Evolutionary conservation across 2,113 vertebrate genomes (phyloP).

Genomic region (Forbesichthys papilliferus): DNA sequence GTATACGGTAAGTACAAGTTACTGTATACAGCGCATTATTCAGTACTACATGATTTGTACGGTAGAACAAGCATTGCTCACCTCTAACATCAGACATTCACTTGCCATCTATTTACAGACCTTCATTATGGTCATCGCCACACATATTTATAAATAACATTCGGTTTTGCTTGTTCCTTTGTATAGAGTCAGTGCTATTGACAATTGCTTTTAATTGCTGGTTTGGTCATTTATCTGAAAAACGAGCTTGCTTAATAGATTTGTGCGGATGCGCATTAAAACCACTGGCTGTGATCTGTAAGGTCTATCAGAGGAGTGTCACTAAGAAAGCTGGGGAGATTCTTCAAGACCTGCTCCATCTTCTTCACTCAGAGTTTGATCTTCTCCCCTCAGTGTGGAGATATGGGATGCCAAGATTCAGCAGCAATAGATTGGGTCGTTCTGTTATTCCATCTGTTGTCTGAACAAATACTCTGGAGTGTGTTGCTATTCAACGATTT

Average conservation of each 20-base stretch:
- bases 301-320: background rate
- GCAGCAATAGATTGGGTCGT: too few relatives aligned
- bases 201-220: background rate
- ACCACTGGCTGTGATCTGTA: background rate
- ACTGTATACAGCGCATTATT: slow-evolving; percentile 5
- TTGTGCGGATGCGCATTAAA: background rate
- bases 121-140: slow-evolving; percentile 7
- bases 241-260: background rate
- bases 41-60: background rate
- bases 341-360: too few relatives aligned
- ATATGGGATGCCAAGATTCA: background rate
- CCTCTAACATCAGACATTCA: slow-evolving; percentile 14
- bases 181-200: background rate
- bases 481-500: too few relatives aligned
- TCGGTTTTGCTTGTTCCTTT: background rate
- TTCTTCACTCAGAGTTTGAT: background rate
- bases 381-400: background rate
- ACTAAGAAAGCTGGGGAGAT: background rate
- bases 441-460: background rate
- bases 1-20: too few relatives aligned
- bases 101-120: background rate
- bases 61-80: background rate
- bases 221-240: background rate
- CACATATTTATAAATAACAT: background rate
- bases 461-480: too few relatives aligned